Evolutionary conservation across 2,113 vertebrate species (phyloP).

Genomic region (Leptosomus discolor): DNA sequence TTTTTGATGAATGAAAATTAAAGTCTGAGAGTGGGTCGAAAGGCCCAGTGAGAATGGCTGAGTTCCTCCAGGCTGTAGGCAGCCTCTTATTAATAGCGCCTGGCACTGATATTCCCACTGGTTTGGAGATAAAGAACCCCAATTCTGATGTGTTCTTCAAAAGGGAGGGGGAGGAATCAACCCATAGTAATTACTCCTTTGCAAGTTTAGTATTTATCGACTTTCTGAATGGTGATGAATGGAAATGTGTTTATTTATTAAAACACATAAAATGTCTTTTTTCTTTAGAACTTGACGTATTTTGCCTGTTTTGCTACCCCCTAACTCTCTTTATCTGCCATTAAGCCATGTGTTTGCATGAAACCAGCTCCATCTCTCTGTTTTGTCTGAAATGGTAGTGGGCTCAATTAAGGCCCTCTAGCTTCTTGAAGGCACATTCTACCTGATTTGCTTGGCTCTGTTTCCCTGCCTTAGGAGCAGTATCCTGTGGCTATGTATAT

Average conservation of each 20-base stretch:
- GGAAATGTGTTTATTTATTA: background rate
- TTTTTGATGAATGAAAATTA: slow-evolving; percentile 36
- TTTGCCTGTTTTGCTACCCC: background rate
- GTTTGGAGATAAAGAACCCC: background rate
- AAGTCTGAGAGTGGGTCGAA: background rate
- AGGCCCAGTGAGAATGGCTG: background rate
- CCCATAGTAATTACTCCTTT: background rate
- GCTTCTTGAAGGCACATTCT: background rate
- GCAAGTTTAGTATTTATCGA: background rate
- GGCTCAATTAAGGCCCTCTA: background rate
- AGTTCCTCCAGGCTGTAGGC: background rate
- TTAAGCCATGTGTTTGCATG: background rate
- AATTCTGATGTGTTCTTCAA: background rate
- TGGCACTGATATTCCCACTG: background rate
- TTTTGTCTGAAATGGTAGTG: background rate
- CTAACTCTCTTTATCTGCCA: background rate
- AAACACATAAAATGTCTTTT: background rate
- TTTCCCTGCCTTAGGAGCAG: background rate
- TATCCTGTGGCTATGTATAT: background rate
- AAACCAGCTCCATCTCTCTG: background rate
- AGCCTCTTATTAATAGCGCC: background rate
- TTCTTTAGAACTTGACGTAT: background rate
- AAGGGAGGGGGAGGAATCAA: background rate
- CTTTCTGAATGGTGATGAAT: background rate
- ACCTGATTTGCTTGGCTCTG: background rate